Evolutionary conservation across 2,797 vertebrate species (phyloP), one percentile per base, ranked within the genome.

Genomic region (Clarias fuscus): DNA sequence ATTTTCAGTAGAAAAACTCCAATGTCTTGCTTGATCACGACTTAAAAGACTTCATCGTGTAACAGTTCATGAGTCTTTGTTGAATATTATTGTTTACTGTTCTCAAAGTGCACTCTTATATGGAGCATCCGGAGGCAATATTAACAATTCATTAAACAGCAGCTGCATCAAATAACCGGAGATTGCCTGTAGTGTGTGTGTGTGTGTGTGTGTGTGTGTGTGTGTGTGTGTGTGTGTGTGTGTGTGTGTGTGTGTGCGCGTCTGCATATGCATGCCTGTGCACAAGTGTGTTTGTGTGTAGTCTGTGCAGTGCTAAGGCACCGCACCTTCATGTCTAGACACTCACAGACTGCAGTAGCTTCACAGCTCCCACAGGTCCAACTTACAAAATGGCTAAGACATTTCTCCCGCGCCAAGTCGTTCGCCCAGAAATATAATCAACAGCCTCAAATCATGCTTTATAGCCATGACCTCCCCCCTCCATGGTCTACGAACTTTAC

Each of bases 361-460:
- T 24, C 79, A 67, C 20, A 76, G n/a, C 48, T 87, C 78, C 71
- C 77, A 84, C 65, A 73, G 61, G 82, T 64, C 48, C 75, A 82
- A 76, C 70, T 76, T 75, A 68, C 43, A 80, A 65, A 84, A 87
- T 33, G 58, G 75, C 72, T 37, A 53, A 76, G 64, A 76, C 53
- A 76, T 81, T 81, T 81, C 59, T 84, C 82, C 20, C 27, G 20
- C 53, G 15, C 65, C 70, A 73, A 84, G 75, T 80, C 37, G 27
- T 84, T 81, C 75, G 71, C 37, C 48, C 70, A 81, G 83, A 64
- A 84, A 71, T 67, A 62, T 67, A 86, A 88, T 82, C 78, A 86
- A 48, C 72, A 24, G 65, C 5, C 40, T 64, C 48, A 24, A 33
- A 86, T 86, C 83, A 72, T 11, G 15, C 73, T 84, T 86, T 82